Evolutionary conservation across 2,797 vertebrate species (phyloP), one percentile per base, ranked within the genome.

Genomic region (Hippoglossus hippoglossus): DNA sequence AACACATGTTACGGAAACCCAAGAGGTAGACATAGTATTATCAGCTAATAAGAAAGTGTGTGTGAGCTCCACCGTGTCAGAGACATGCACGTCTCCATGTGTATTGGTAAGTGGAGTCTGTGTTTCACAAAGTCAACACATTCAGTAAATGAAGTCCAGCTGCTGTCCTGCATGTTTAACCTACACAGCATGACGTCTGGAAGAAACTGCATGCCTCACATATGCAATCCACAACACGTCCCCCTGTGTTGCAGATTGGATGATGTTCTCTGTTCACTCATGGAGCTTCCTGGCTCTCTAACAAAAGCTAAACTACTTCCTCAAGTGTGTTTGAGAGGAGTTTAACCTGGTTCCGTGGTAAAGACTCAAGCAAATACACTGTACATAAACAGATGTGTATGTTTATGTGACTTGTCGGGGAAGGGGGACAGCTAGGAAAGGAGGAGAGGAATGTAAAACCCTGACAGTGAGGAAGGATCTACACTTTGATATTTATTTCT

Each of bases 81-180:
- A 22, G 47, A 39, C 18, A 15, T 44, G 28, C 18, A 28, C 34
- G 15, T 52, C 19, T 58, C 57, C n/a, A 13, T 9, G 28, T 56
- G 52, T 46, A 16, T 21, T n/a, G 47, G 64, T 56, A 57, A 72
- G 73, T 44, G 22, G 58, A 63, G 58, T 25, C 19, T 53, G 65
- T 46, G 56, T 47, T 31, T 15, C 41, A 44, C 13, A 11, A 34
- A 34, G 31, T 34, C 10, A 34, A 11, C 31, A 10, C 31, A 39
- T 39, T 39, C 11, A 4, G 12, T 39, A 39, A 39, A 13, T 46
- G 44, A 19, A 46, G 3, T 58, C 21, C 34, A 13, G 52, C 61
- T 54, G 1, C 51, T 55, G 54, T 74, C 62, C 60, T 71, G 86
- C 86, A 88, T 82, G 86, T 79, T 65, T 65, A 63, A 76, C 36